Base-by-base conservation (phyloP, 2,113 vertebrate genomes). In the Diglossa brunneiventris region DNA sequence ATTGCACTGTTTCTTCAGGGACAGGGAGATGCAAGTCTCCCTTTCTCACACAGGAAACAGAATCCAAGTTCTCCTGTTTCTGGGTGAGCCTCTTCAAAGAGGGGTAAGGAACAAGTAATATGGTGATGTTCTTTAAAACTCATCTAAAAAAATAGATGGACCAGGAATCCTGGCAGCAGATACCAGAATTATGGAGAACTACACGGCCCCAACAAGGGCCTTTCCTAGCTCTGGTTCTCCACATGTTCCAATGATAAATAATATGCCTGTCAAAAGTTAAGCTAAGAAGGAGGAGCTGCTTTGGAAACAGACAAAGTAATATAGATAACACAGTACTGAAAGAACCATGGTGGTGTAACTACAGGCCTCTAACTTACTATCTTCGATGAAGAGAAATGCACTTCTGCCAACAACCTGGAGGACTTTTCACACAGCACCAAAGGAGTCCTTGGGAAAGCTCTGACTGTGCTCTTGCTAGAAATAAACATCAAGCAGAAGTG, bases 301-400 rank as follows among this genome's bases (percentile, higher is more conserved):
- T 33, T 59, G 35, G 46, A 87, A 87, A 62, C 2, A 70, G n/a
- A 49, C 53, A 61, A 42, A 62, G 19, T 11, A 83, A 68, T 12
- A 67, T 0, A 70, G 7, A 94, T 16, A 42, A 42, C 20, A 74
- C 5, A 73, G 13, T 14, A 31, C 15, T 79, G 49, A 72, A 64
- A 42, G 39, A 81, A 53, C 27, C 16, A 31, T 15, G n/a, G 33
- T 9, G 2, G 15, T 68, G 44, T 19, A 66, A 33, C 79, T 93
- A 74, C 30, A 92, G 72, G 39, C 31, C 83, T 95, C 79, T 90
- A 94, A 93, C 85, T 92, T 95, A 90, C 89, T 95, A 80, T 26
- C 86, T 66, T 68, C 27, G 39, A 86, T 9, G 89, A 89, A 85
- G 47, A 79, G 50, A 92, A 88, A 94, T 0, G 0, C 27, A 74